Evolutionary conservation across 2,797 vertebrate genomes (phyloP), one percentile per base, ranked within the genome.

Genomic region (Anguilla megastoma): DNA sequence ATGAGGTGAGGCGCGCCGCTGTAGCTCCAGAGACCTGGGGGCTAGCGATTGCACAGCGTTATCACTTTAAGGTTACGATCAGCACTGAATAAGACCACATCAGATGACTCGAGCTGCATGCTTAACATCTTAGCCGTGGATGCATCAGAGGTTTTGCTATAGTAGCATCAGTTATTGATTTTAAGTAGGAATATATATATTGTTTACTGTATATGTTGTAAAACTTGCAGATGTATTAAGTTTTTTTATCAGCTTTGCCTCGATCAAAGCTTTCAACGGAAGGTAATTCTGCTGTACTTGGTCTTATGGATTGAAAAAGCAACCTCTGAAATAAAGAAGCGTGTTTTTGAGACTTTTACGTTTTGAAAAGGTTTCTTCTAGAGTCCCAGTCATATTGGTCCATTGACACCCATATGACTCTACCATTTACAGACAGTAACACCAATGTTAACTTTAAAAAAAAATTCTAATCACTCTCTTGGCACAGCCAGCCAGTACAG

Each of bases 1-100:
- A 89, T 89, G 92, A 85, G 89, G 87, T 90, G 89, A 89, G 50
- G 89, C 79, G 74, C 88, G 92, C 92, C 88, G 92, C 92, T 91
- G 92, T 92, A 82, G 88, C 89, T 86, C 82, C 83, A 48, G 45
- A 63, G 5, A 58, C 86, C 83, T 18, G 82, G 79, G 86, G 56
- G 88, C 24, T 69, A 14, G 66, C 79, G 50, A 41, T 83, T 89
- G 54, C 86, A 33, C 74, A 41, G n/a, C n/a, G 24, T 69, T 84
- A 84, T 60, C 80, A 14, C 58, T 86, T 89, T 60, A 74, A 45
- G 83, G 54, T 86, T 88, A 52, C 69, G 60, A 86, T 56, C 58
- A 84, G 84, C n/a, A 89, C 76, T 41, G 85, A 71, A 89, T 84
- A 85, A 84, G 60, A 80, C 60, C 76, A 58, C 10, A 84, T 86